These are phyloP conservation scores for Arge pagana DNA, from an alignment of 2,888 invertebrate species.

Conservation along the genomic window DNA sequence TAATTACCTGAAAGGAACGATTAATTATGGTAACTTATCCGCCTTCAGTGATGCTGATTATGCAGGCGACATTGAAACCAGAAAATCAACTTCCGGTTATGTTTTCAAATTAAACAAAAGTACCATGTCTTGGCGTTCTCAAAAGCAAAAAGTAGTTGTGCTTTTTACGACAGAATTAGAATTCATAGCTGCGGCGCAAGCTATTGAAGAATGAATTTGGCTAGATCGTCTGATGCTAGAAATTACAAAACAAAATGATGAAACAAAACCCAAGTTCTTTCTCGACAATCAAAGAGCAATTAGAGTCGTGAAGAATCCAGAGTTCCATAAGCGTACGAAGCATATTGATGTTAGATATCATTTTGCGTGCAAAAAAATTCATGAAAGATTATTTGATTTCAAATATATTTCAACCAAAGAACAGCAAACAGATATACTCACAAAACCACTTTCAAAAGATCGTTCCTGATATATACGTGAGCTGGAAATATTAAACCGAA, in stretches of 20 bases:
- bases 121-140: slow-evolving; percentile 26
- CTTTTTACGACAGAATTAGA: slow-evolving; percentile 37
- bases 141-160: slow-evolving; percentile 33
- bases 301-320: slow-evolving; percentile 25
- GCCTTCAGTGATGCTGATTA: slow-evolving; percentile 28
- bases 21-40: slow-evolving; percentile 17
- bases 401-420: slow-evolving; percentile 14
- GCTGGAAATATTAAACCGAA: too few species aligned
- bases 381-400: slow-evolving; percentile 19
- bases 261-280: slow-evolving; percentile 12
- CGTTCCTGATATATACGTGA: slow-evolving; percentile 2
- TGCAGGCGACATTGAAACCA: slow-evolving; percentile 16
- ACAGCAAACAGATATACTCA: slow-evolving; percentile 24
- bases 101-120: slow-evolving; percentile 12
- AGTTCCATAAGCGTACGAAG: slow-evolving; percentile 25
- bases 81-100: slow-evolving; percentile 27
- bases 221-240: slow-evolving; percentile 19
- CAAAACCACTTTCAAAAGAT: slow-evolving; percentile 20
- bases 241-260: slow-evolving; percentile 3
- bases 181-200: slow-evolving; percentile 33
- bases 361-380: slow-evolving; percentile 24
- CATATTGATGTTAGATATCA: slow-evolving; percentile 28
- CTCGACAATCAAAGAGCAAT: slow-evolving; percentile 34
- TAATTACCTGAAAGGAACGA: slow-evolving; percentile 28
- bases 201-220: slow-evolving; percentile 31